Evolutionary conservation across 2,888 invertebrate species (phyloP).

Genomic region (Melanophora roralis): DNA sequence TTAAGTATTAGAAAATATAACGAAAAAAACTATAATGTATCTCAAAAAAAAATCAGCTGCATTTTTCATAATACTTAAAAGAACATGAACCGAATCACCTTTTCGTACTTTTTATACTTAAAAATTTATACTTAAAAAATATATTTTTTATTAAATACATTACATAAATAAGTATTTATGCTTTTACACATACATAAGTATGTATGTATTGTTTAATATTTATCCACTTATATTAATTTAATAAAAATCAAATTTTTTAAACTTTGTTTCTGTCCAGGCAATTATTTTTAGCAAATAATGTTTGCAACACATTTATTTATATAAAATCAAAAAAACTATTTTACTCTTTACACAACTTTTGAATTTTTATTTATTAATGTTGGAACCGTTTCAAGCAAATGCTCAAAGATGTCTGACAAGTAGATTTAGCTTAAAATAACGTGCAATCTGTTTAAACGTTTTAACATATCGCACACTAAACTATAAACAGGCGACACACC

Average conservation of each 20-base stretch:
- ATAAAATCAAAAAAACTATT: background rate
- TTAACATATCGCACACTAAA: no score
- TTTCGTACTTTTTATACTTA: background rate
- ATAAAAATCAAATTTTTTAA: no score
- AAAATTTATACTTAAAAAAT: background rate
- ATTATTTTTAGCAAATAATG: background rate
- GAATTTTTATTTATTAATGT: background rate
- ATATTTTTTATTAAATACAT: no score
- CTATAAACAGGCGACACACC: no score
- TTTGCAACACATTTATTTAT: background rate
- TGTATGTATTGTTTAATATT: no score
- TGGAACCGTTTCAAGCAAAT: background rate
- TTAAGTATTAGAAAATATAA: no score
- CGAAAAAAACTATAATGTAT: background rate
- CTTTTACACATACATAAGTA: no score
- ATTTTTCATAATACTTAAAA: background rate
- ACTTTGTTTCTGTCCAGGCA: no score
- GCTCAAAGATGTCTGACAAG: constrained; percentile 16
- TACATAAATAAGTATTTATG: no score
- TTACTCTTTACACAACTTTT: background rate
- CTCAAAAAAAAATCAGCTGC: background rate
- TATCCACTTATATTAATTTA: no score
- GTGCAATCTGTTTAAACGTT: no score
- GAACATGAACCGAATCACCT: background rate
- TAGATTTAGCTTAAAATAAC: no score